Evolutionary conservation across 2,113 vertebrate species (phyloP).

Genomic region (Festucalex cinctus): DNA sequence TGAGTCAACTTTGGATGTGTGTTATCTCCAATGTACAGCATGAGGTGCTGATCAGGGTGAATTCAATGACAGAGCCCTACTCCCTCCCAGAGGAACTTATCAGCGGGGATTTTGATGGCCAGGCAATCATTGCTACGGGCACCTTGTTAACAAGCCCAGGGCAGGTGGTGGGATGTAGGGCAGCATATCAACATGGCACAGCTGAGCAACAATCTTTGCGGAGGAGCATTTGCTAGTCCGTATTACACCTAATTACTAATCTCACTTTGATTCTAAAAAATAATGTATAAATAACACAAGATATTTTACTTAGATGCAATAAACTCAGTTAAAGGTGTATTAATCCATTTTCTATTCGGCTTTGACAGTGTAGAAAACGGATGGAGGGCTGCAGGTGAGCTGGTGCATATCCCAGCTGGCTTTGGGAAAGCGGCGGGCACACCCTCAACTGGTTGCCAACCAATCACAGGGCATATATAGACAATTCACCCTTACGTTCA

Average conservation of each 20-base stretch:
- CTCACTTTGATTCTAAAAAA: background rate
- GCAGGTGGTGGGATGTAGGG: slow-evolving; percentile 52
- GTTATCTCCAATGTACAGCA: slow-evolving; percentile 58
- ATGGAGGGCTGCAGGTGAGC: too few species aligned
- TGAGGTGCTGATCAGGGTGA: slow-evolving; percentile 48
- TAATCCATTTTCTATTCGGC: too few species aligned
- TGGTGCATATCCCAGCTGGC: background rate
- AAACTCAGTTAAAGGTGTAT: background rate
- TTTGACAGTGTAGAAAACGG: background rate
- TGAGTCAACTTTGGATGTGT: slow-evolving; percentile 20
- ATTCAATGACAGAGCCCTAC: slow-evolving; percentile 53
- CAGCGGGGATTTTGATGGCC: slow-evolving; percentile 63
- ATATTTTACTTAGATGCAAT: too few species aligned
- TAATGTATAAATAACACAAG: too few species aligned
- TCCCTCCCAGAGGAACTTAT: slow-evolving; percentile 60
- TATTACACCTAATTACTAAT: background rate
- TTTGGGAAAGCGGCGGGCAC: background rate
- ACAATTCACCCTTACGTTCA: background rate
- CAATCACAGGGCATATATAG: background rate
- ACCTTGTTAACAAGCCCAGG: slow-evolving; percentile 64
- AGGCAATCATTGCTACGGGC: slow-evolving; percentile 63
- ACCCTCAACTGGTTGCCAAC: background rate
- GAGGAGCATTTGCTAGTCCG: slow-evolving; percentile 14
- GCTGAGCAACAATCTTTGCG: slow-evolving; percentile 22
- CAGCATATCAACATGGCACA: slow-evolving; percentile 46